These are phyloP conservation scores for Scotopteryx bipunctaria DNA, from an alignment of 2,888 invertebrate genomes.

Conservation along the genomic window DNA sequence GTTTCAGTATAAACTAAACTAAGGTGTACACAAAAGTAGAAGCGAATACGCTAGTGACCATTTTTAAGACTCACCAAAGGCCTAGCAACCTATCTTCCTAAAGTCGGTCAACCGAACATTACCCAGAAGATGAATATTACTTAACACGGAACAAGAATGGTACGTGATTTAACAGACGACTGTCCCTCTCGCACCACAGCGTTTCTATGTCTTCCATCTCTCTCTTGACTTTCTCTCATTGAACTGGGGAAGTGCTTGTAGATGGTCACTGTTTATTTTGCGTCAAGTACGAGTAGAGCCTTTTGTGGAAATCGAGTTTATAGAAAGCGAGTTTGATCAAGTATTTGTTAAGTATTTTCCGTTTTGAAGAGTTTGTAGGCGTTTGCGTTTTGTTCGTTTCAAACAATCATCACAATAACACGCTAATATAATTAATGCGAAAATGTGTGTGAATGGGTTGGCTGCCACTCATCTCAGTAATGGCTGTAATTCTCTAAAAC, in stretches of 20 bases:
- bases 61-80: no score
- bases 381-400: no score
- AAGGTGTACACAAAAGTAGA: no score
- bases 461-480: no score
- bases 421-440: no score
- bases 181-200: constrained; percentile 16
- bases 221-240: constrained; percentile 15
- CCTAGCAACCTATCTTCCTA: neutral
- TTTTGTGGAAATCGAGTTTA: constrained; percentile 3
- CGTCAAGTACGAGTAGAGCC: neutral
- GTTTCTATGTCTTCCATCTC: neutral
- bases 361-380: no score
- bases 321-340: constrained; percentile 8
- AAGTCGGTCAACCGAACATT: constrained; percentile 28
- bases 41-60: no score
- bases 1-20: no score
- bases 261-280: constrained; percentile 11
- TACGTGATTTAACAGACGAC: constrained; percentile 48
- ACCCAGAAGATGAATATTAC: constrained; percentile 37
- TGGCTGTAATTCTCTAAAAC: no score
- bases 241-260: constrained; percentile 11
- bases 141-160: constrained; percentile 55
- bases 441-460: no score
- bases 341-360: neutral
- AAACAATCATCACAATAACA: no score